A percentile compares a stretch with the other conserved stretches of the same genome.
These are phyloP conservation scores for Leptinotarsa tumamoca DNA, from an alignment of 2,888 invertebrate genomes.

Conservation along the genomic window DNA sequence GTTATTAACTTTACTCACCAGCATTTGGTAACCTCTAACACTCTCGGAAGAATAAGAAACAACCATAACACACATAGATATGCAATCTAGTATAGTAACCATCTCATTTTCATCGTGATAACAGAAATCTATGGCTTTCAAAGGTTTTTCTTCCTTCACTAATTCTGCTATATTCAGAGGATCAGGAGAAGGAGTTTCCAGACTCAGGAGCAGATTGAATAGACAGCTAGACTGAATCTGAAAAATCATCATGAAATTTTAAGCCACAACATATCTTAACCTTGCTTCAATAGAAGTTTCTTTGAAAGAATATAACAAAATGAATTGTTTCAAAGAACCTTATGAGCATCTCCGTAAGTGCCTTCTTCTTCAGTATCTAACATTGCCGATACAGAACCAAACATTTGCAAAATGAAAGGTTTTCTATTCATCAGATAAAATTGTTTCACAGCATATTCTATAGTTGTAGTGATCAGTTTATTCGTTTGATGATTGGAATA, in stretches of 20 bases:
- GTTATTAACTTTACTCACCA: constrained; percentile 71
- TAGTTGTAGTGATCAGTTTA: constrained; percentile 91
- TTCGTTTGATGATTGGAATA: constrained; percentile 99
- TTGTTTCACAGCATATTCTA: constrained; percentile 98
- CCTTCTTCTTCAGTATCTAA: constrained; percentile 91
- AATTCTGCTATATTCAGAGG: constrained; percentile 92
- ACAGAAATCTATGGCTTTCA: constrained; percentile 97
- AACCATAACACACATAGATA: constrained; percentile 99
- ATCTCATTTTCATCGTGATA: constrained; percentile 98
- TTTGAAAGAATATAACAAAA: neutral
- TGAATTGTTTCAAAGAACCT: constrained; percentile 68
- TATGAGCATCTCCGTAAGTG: constrained; percentile 91
- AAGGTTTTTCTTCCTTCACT: constrained; percentile 90
- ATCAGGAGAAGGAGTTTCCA: constrained; percentile 95
- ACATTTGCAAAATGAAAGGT: constrained; percentile 98
- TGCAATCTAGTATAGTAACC: constrained; percentile 95
- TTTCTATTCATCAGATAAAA: constrained; percentile 98
- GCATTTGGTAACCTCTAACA: constrained; percentile 89
- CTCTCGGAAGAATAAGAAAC: constrained; percentile 98
- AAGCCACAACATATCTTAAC: too few species aligned
- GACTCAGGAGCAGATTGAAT: constrained; percentile 89
- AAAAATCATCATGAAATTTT: constrained; percentile 22
- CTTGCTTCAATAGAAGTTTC: neutral
- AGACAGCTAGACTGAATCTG: constrained; percentile 84
- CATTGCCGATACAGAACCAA: constrained; percentile 97